Evolutionary conservation across 2,888 invertebrate species (phyloP).

Genomic region (Parnassius smintheus): DNA sequence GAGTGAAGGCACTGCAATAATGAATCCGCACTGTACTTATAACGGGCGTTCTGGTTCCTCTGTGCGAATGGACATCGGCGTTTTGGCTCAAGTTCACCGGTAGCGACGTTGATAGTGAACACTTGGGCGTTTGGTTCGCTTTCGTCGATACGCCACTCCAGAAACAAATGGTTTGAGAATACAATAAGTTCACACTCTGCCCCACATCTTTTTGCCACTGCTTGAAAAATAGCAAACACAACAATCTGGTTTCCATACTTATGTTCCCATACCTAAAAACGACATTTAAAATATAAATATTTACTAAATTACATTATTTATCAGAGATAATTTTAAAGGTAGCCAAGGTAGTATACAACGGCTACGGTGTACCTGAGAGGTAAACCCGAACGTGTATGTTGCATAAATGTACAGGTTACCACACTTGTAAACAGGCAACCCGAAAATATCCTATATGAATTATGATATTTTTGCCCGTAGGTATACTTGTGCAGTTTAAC

Average conservation of each 20-base stretch:
- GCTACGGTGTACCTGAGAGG: too few species aligned
- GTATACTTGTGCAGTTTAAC: too few species aligned
- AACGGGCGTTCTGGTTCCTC: slow-evolving; percentile 29
- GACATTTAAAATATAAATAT: too few species aligned
- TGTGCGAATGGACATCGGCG: slow-evolving; percentile 51
- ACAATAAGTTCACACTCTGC: slow-evolving; percentile 52
- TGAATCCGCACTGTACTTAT: slow-evolving; percentile 47
- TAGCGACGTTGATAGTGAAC: slow-evolving; percentile 49
- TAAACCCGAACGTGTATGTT: too few species aligned
- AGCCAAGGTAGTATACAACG: too few species aligned
- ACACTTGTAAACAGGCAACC: too few species aligned
- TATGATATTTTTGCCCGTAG: too few species aligned
- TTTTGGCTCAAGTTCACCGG: slow-evolving; percentile 47
- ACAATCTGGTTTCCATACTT: slow-evolving; percentile 48
- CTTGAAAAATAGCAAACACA: slow-evolving; percentile 52
- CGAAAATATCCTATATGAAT: too few species aligned
- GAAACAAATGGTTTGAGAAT: slow-evolving; percentile 60
- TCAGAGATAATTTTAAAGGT: neutral
- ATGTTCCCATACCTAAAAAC: slow-evolving; percentile 47
- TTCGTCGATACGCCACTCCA: slow-evolving; percentile 51
- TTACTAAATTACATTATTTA: neutral
- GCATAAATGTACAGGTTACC: too few species aligned
- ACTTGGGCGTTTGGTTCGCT: slow-evolving; percentile 26
- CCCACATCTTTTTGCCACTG: slow-evolving; percentile 55
- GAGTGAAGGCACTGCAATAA: slow-evolving; percentile 49